These are phyloP conservation scores for Morelia viridis DNA, from an alignment of 2,797 vertebrate species.

Conservation along the genomic window DNA sequence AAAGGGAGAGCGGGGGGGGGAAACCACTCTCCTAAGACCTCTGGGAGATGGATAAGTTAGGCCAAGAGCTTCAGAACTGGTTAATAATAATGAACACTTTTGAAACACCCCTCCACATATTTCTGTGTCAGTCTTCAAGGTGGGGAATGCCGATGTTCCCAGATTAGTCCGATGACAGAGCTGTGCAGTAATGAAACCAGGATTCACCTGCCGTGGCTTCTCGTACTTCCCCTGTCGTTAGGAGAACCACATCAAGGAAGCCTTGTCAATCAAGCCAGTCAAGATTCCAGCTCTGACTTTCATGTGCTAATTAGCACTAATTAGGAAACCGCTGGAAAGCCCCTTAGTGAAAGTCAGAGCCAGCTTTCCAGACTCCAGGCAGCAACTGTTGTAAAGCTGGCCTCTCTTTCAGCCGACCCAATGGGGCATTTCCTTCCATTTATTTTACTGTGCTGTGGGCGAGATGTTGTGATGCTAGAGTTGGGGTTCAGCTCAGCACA, in stretches of 20 bases:
- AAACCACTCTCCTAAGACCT: background rate
- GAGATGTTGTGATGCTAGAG: background rate
- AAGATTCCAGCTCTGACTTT: background rate
- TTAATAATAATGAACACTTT: background rate
- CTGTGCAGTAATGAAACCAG: background rate
- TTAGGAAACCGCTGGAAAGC: conserved; percentile 31
- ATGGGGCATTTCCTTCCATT: background rate
- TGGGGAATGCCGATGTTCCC: background rate
- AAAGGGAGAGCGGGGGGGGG: background rate
- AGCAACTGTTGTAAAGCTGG: background rate
- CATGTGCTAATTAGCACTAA: conserved; percentile 45
- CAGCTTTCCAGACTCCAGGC: conserved; percentile 41
- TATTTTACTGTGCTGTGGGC: background rate
- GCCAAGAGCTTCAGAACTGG: background rate
- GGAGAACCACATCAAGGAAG: background rate
- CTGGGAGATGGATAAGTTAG: no score
- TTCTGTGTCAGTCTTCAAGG: background rate
- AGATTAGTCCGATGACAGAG: background rate
- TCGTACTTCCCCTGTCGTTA: background rate
- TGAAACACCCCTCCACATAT: background rate
- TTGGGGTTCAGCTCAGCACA: background rate
- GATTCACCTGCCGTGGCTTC: background rate
- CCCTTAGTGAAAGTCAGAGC: conserved; percentile 49
- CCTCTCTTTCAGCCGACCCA: background rate
- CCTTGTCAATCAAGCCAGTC: background rate